Percentiles rank a stretch among this genome's conserved stretches.
These are phyloP conservation scores for Athene cunicularia DNA, from an alignment of 2,113 vertebrate genomes.

Conservation along the genomic window DNA sequence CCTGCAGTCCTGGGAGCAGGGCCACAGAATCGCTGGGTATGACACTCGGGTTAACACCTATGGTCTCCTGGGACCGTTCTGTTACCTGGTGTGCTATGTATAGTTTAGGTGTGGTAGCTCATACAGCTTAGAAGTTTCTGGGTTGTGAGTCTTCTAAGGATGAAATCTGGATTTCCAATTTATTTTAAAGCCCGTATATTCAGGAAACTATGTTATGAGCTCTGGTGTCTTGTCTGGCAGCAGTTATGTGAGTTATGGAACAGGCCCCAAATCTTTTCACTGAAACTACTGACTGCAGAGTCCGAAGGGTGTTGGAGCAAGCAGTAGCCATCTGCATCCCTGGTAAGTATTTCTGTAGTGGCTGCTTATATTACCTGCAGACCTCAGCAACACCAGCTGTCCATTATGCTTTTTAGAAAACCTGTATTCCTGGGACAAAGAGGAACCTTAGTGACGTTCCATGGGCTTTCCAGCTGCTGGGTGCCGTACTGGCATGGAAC, in stretches of 20 bases:
- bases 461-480: neutral
- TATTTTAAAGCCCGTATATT: neutral
- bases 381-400: neutral
- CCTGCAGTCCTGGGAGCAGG: neutral
- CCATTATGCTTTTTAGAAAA: neutral
- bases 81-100: rapidly evolving
- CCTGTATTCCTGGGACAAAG: neutral
- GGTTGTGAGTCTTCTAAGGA: neutral
- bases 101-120: neutral
- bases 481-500: rapidly evolving
- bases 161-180: neutral
- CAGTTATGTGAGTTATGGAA: neutral
- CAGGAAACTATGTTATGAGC: neutral
- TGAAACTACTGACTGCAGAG: neutral
- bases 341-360: neutral
- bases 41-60: neutral
- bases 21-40: rapidly evolving
- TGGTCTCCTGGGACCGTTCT: neutral
- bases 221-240: neutral
- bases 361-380: neutral
- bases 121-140: neutral
- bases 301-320: rapidly evolving
- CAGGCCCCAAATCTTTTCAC: neutral
- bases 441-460: neutral
- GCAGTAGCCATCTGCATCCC: rapidly evolving